Evolutionary conservation across 2,888 invertebrate species (phyloP), one percentile per base, ranked within the genome.

Genomic region (Syritta pipiens): DNA sequence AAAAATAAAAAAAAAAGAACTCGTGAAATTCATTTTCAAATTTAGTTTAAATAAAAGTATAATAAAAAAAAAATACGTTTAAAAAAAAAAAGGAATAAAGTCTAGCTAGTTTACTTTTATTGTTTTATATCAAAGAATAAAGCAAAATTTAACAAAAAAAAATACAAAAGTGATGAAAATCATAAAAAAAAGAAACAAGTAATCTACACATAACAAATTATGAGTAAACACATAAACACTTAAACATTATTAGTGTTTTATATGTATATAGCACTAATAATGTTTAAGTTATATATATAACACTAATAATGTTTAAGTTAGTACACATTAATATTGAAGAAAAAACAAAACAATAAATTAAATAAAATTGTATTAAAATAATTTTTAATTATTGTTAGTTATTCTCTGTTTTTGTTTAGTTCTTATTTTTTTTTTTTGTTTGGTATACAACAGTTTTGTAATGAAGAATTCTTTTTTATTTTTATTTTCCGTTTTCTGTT

Each of bases 41-140:
- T 48, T 4, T 48, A 26, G 20, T 24, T 48, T 40, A 71, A 19
- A 1, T n/a, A 63, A 63, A 32, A 3, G 9, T 12, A 28, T 22
- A 32, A 9, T 19, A 46, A 12, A 49, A 42, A 30, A 26, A 19
- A 57, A 20, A 49, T 53, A 62, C 68, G 48, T 68, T 69, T 69
- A 69, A 75, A 71, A 37, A 65, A 14, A 37, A n/a, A n/a, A n/a
- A n/a, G n/a, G n/a, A n/a, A n/a, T n/a, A n/a, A n/a, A 40, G 71
- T 65, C 51, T 77, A 77, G 77, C 48, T 77, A 77, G 72, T 77
- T 77, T 77, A 72, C 77, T 72, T 77, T 77, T 55, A 65, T 77
- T 77, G 72, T 77, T 77, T 77, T 67, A 42, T 72, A 71, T 65
- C 65, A 53, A 62, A 24, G 59, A 19, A 42, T 63, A 59, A 71